Percentiles rank a stretch among this genome's conserved stretches.
Evolutionary conservation across 2,797 vertebrate species (phyloP).

Genomic region (Lacerta viridis): DNA sequence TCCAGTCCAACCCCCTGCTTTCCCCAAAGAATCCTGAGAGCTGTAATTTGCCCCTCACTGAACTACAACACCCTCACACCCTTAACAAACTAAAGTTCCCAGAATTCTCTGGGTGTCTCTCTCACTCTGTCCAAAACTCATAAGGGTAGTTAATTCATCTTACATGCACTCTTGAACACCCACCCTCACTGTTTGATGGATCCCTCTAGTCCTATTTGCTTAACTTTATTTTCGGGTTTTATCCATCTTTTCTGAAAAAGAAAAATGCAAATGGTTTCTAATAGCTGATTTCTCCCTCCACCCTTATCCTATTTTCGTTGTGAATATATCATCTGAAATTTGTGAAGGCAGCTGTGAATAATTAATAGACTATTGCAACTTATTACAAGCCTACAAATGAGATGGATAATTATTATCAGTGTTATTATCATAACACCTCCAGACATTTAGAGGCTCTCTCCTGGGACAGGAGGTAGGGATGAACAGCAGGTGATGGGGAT

Average conservation of each 20-base stretch:
- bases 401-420: conserved; percentile 18
- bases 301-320: background rate
- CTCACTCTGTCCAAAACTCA: too few species aligned
- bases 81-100: too few species aligned
- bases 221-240: background rate
- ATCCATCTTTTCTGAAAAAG: conserved; percentile 1
- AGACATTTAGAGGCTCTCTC: accelerated
- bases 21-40: too few species aligned
- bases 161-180: background rate
- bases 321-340: conserved; percentile 67
- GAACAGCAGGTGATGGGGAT: accelerated
- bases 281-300: conserved; percentile 39
- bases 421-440: background rate
- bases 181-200: background rate
- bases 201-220: background rate
- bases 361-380: conserved; percentile 67
- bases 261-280: conserved; percentile 33
- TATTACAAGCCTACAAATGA: conserved; percentile 52
- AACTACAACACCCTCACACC: too few species aligned
- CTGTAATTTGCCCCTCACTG: too few species aligned
- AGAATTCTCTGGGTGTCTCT: too few species aligned
- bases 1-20: too few species aligned
- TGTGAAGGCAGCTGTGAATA: conserved; percentile 74
- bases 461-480: background rate
- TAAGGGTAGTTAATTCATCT: background rate